Percentiles rank a stretch among this genome's conserved stretches.
Evolutionary conservation across 2,888 invertebrate species (phyloP).

Genomic region (Mellilla xanthometata): DNA sequence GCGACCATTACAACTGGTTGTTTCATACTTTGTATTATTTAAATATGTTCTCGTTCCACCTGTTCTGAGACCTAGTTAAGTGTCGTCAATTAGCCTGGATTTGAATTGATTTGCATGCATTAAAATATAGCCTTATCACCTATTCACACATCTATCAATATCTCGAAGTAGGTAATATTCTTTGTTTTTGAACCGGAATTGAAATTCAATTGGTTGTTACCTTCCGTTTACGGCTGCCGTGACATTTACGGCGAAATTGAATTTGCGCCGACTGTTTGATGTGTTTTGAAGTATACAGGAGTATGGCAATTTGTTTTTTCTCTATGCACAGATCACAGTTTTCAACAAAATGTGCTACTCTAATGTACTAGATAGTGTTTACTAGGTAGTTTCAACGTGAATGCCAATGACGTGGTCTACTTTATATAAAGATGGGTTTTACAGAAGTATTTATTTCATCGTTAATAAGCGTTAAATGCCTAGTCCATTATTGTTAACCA

Average conservation of each 20-base stretch:
- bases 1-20: constrained; percentile 18
- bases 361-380: no score
- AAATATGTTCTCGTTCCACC: constrained; percentile 38
- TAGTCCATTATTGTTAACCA: no score
- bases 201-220: constrained; percentile 17
- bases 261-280: constrained; percentile 11
- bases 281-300: constrained; percentile 9
- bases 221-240: constrained; percentile 11
- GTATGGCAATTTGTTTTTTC: constrained; percentile 4
- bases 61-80: constrained; percentile 27
- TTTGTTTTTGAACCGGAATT: constrained; percentile 8
- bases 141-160: constrained; percentile 2
- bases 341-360: no score
- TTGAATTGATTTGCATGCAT: constrained; percentile 17
- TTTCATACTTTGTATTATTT: constrained; percentile 28
- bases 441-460: no score
- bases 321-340: no score
- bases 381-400: no score
- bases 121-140: constrained; percentile 8
- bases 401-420: no score
- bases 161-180: constrained; percentile 4
- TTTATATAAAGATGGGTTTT: no score
- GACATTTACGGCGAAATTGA: constrained; percentile 13
- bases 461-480: no score
- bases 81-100: constrained; percentile 17